phyloP scores from a whole-genome alignment of 2,113 vertebrate species.

The Archilochus colubris region DNA sequence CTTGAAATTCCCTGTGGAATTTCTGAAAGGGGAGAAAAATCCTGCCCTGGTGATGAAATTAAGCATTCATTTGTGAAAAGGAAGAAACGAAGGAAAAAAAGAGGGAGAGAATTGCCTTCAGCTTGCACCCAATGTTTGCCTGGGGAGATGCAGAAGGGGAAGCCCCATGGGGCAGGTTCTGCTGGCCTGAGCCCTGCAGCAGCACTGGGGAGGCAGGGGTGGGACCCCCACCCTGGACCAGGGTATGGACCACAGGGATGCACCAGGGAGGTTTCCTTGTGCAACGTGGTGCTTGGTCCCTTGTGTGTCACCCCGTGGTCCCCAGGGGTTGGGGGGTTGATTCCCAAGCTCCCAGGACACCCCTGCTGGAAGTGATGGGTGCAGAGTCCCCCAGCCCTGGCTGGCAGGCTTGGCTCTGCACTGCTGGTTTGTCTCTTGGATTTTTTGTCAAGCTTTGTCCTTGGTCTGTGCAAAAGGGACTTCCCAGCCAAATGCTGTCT shows the following conservation, averaged over 20 bases:
- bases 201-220: not conserved
- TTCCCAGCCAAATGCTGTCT: not conserved
- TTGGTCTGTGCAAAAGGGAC: not conserved
- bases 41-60: not conserved
- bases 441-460: not conserved
- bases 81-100: not conserved
- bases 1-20: not conserved
- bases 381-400: not conserved
- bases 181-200: not conserved
- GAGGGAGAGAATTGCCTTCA: rapidly evolving
- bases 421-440: not conserved
- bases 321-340: rapidly evolving
- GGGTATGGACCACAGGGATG: not conserved
- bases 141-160: rapidly evolving
- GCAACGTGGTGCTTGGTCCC: rapidly evolving
- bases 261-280: rapidly evolving
- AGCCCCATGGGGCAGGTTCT: rapidly evolving
- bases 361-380: not conserved
- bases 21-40: not conserved
- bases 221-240: not conserved
- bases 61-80: not conserved
- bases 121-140: rapidly evolving
- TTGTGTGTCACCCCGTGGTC: not conserved
- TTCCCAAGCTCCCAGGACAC: not conserved
- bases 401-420: rapidly evolving